These are phyloP conservation scores for Brachyalestes nurse DNA, from an alignment of 2,797 vertebrate genomes.

Conservation along the genomic window DNA sequence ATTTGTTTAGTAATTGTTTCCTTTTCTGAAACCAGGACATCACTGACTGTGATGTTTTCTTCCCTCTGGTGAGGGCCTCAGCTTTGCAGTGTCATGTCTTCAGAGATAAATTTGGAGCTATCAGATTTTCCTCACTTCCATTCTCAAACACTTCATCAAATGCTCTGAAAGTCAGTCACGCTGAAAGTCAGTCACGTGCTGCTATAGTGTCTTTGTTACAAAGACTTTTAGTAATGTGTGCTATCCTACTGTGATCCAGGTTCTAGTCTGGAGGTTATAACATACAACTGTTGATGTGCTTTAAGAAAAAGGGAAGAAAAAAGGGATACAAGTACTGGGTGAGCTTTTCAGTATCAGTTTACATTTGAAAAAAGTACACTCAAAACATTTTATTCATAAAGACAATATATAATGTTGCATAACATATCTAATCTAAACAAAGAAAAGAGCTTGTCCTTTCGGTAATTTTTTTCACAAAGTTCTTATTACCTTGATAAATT, in stretches of 20 bases:
- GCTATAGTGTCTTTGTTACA: too few relatives aligned
- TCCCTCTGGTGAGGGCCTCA: not conserved
- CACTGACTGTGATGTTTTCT: not conserved
- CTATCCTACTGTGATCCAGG: too few relatives aligned
- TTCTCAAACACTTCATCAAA: not conserved
- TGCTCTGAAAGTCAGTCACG: not conserved
- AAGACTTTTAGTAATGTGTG: too few relatives aligned
- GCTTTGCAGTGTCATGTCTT: slow-evolving; percentile 10
- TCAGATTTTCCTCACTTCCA: not conserved
- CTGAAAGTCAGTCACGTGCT: not conserved
- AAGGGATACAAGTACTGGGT: not conserved
- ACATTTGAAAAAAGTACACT: not conserved
- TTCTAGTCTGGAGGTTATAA: too few relatives aligned
- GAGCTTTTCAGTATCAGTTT: not conserved
- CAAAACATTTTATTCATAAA: not conserved
- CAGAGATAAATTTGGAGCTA: not conserved
- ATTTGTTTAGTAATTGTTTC: slow-evolving; percentile 21
- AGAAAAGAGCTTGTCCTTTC: not conserved
- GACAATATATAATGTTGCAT: not conserved
- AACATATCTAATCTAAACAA: not conserved
- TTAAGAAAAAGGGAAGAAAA: not conserved
- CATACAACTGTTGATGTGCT: too few relatives aligned
- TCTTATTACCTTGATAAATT: not conserved
- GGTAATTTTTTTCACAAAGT: not conserved
- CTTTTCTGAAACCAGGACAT: not conserved